Evolutionary conservation across 1,140 invertebrate species (phyloP).

Genomic region (Ladona fulva): DNA sequence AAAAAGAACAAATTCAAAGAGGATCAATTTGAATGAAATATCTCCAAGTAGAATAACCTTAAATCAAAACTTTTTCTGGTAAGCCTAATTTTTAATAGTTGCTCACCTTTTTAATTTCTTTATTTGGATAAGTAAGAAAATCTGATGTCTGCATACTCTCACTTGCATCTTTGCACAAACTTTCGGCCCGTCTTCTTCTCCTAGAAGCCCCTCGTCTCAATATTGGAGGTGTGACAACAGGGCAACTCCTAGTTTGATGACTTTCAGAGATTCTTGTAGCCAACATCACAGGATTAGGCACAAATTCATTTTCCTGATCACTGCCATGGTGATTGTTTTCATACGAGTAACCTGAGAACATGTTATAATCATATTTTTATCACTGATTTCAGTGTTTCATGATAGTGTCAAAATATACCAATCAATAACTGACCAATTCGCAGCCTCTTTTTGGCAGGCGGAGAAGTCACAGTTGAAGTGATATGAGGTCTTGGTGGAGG

Average conservation of each 20-base stretch:
- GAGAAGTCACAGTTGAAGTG: background rate
- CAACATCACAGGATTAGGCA: background rate
- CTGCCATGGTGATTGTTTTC: background rate
- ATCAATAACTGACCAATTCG: background rate
- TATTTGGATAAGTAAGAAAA: background rate
- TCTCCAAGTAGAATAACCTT: too few species aligned
- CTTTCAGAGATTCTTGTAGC: background rate
- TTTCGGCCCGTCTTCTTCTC: background rate
- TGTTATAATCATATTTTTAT: too few species aligned
- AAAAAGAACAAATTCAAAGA: too few species aligned
- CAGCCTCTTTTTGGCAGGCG: background rate
- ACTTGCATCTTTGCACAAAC: background rate
- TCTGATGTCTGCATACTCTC: background rate
- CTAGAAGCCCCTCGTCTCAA: background rate
- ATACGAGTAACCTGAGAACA: too few species aligned
- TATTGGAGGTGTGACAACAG: background rate
- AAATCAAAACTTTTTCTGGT: too few species aligned
- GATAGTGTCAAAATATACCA: too few species aligned
- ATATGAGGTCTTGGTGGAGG: background rate
- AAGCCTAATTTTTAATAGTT: too few species aligned
- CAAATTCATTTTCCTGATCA: background rate
- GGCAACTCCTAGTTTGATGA: background rate
- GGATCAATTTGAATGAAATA: too few species aligned
- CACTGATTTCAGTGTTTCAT: too few species aligned
- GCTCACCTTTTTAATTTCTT: background rate